Conservation (phyloP, 2,797 vertebrate genomes). For the Crocodylus rhombifer region DNA sequence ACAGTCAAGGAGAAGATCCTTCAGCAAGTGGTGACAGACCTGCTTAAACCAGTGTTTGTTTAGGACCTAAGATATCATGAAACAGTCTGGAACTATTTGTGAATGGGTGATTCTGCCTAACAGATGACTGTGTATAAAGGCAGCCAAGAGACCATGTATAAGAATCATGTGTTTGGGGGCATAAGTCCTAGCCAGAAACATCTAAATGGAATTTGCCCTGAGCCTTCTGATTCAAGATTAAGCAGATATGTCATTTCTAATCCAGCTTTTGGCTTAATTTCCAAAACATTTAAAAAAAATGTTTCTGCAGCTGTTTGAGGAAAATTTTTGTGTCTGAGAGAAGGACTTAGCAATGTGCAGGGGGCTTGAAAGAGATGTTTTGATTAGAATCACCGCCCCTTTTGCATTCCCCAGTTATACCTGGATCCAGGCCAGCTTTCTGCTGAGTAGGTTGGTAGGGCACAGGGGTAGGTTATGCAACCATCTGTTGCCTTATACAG, state of each 20-base stretch:
- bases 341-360: slow-evolving; percentile 8
- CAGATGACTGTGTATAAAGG: slow-evolving; percentile 55
- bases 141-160: slow-evolving; percentile 37
- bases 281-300: slow-evolving; percentile 43
- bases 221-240: slow-evolving; percentile 64
- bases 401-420: slow-evolving; percentile 44
- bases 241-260: slow-evolving; percentile 67
- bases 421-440: slow-evolving; percentile 60
- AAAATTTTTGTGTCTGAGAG: neutral
- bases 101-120: slow-evolving; percentile 28
- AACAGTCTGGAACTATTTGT: slow-evolving; percentile 41
- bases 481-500: slow-evolving; percentile 19
- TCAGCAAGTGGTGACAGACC: slow-evolving; percentile 4
- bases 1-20: slow-evolving; percentile 56
- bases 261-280: slow-evolving; percentile 38
- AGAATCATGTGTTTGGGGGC: slow-evolving; percentile 35
- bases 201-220: slow-evolving; percentile 55
- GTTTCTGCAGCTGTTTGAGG: slow-evolving; percentile 59
- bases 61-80: slow-evolving; percentile 1
- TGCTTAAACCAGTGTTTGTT: neutral
- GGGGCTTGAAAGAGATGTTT: slow-evolving; percentile 36
- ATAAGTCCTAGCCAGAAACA: slow-evolving; percentile 52
- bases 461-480: neutral
- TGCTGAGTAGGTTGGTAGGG: slow-evolving; percentile 40
- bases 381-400: neutral